phyloP scores from a whole-genome alignment of 37 sponge, comb jelly and placozoan genomes.

The Haliclona indistincta region DNA sequence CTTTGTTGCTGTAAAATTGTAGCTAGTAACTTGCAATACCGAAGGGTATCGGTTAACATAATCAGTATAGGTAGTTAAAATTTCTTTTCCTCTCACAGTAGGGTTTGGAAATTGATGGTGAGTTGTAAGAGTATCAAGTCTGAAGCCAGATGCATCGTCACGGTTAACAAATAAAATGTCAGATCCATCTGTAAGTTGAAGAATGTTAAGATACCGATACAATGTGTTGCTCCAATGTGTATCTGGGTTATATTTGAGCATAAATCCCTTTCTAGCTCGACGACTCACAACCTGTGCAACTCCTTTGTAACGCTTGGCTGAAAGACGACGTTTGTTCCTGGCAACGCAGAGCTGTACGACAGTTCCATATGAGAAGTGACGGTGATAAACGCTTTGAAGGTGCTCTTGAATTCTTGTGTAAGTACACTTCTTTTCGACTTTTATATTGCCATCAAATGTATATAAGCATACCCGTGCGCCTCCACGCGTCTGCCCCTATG shows the following conservation, averaged over 20 bases:
- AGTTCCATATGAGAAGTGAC: conserved; percentile 38
- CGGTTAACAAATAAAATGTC: conserved; percentile 35
- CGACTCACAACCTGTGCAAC: conserved; percentile 41
- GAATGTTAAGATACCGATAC: conserved; percentile 2
- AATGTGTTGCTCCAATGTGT: conserved; percentile 25
- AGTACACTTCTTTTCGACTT: conserved; percentile 34
- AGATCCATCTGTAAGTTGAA: conserved; percentile 43
- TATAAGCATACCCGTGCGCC: conserved; percentile 43
- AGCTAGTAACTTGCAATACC: conserved; percentile 45
- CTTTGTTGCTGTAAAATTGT: conserved; percentile 34
- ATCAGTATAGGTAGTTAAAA: conserved; percentile 38
- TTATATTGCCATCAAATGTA: conserved; percentile 56
- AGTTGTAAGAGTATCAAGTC: conserved; percentile 50
- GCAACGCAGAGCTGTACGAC: conserved; percentile 46
- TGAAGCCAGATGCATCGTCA: conserved; percentile 63
- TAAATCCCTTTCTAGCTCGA: conserved; percentile 40
- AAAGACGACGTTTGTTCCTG: conserved; percentile 32
- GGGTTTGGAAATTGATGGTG: conserved; percentile 25
- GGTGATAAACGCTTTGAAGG: neutral
- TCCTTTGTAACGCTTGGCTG: conserved; percentile 27
- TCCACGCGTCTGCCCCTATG: conserved; percentile 46
- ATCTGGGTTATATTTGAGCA: conserved; percentile 37
- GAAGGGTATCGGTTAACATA: conserved; percentile 43
- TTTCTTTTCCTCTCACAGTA: conserved; percentile 16
- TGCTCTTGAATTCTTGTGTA: conserved; percentile 31